A percentile compares a stretch with the other conserved stretches of the same genome.
Evolutionary conservation across 2,113 vertebrate genomes (phyloP).

Genomic region (Ophiodon elongatus): DNA sequence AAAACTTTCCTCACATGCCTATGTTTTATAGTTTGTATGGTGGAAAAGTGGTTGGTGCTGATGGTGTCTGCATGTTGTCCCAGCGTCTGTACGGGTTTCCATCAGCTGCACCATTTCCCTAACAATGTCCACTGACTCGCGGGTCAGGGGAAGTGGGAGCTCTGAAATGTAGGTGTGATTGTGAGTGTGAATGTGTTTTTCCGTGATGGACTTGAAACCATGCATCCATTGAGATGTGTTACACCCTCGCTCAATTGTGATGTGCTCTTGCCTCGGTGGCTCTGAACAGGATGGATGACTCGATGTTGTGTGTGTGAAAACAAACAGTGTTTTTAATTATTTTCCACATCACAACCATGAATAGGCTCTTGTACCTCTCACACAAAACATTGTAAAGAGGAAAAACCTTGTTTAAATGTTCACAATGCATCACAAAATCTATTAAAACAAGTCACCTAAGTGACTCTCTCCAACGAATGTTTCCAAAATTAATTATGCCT

Average conservation of each 20-base stretch:
- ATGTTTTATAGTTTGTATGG: background rate
- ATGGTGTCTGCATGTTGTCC: background rate
- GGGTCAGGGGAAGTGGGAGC: slow-evolving; percentile 32
- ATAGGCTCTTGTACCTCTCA: background rate
- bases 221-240: slow-evolving; percentile 4
- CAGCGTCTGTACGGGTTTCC: background rate
- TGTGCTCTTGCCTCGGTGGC: background rate
- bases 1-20: background rate
- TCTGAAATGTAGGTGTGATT: slow-evolving; percentile 22
- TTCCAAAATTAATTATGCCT: background rate
- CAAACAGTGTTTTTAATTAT: background rate
- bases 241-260: background rate
- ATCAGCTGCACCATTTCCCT: slow-evolving; percentile 13
- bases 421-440: background rate
- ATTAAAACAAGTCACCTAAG: background rate
- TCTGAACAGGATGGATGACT: background rate
- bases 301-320: background rate
- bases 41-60: background rate
- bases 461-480: background rate
- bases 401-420: background rate
- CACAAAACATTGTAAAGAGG: background rate
- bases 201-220: background rate
- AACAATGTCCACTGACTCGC: slow-evolving; percentile 20
- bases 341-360: background rate
- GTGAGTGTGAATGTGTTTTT: slow-evolving; percentile 20